phyloP scores from a whole-genome alignment of 1,140 invertebrate species.

The Drosophila suzukii region DNA sequence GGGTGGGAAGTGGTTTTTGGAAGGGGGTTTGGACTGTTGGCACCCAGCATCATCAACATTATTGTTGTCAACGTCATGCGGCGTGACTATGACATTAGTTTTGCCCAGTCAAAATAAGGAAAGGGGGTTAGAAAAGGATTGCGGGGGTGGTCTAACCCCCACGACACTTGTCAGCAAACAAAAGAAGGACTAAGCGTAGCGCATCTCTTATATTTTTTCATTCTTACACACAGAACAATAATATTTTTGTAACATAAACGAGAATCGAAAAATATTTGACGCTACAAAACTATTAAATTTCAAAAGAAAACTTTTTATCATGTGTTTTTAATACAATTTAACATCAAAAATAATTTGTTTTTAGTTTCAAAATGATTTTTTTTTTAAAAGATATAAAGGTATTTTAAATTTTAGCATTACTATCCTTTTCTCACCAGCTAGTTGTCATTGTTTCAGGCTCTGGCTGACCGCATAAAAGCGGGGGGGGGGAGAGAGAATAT shows the following conservation, averaged over 20 bases:
- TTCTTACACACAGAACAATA: background rate
- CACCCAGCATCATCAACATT: conserved; percentile 53
- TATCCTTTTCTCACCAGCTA: background rate
- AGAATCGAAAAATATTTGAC: too few species aligned
- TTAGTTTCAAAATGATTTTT: background rate
- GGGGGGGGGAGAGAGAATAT: background rate
- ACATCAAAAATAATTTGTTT: background rate
- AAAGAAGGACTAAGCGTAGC: conserved; percentile 14
- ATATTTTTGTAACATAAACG: too few species aligned
- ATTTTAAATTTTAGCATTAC: background rate
- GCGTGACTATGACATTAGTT: conserved; percentile 77
- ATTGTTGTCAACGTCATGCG: conserved; percentile 69
- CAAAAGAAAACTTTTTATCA: too few species aligned
- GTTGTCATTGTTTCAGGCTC: background rate
- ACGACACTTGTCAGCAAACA: conserved; percentile 41
- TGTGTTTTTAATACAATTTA: too few species aligned
- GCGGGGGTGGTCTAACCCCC: background rate
- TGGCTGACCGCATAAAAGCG: conserved; percentile 13
- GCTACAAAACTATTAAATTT: background rate
- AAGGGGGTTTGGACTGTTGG: background rate
- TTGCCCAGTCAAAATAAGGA: conserved; percentile 13
- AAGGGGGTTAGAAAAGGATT: background rate
- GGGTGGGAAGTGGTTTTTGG: background rate
- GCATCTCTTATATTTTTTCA: background rate
- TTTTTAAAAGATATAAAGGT: background rate